Evolutionary conservation across 2,113 vertebrate species (phyloP).

Genomic region (Brevimyrus niger): DNA sequence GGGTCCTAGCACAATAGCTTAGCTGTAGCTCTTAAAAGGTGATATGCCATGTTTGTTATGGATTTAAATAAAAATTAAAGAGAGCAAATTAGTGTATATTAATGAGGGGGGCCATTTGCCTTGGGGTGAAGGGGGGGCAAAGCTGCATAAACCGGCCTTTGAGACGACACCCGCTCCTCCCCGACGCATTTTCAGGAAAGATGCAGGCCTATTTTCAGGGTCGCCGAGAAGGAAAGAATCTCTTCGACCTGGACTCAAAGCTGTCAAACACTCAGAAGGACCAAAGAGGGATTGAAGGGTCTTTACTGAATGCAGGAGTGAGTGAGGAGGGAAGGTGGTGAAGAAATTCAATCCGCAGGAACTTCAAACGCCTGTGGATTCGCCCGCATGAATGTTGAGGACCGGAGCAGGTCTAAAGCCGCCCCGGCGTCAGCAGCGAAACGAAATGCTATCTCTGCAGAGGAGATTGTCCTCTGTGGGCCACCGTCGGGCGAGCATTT

Average conservation of each 20-base stretch:
- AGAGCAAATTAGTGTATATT: neutral
- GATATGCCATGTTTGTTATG: neutral
- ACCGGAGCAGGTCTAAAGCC: neutral
- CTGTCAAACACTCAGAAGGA: neutral
- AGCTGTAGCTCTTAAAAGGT: neutral
- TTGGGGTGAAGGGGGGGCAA: neutral
- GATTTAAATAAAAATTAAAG: neutral
- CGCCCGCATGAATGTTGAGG: neutral
- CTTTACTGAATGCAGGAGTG: neutral
- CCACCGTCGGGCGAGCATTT: neutral
- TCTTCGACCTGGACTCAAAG: neutral
- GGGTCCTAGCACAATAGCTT: neutral
- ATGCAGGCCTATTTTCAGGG: neutral
- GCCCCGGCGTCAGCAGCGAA: neutral
- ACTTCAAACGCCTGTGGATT: neutral
- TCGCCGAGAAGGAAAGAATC: neutral
- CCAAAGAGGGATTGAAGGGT: neutral
- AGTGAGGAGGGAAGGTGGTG: neutral
- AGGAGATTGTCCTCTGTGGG: neutral
- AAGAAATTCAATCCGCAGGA: neutral
- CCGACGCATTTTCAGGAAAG: neutral
- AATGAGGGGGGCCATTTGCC: neutral
- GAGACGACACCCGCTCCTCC: neutral
- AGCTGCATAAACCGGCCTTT: neutral
- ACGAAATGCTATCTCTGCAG: neutral